A percentile compares a stretch with the other conserved stretches of the same genome.
phyloP scores from a whole-genome alignment of 2,888 invertebrate genomes.

The Drosophila pegasa region DNA sequence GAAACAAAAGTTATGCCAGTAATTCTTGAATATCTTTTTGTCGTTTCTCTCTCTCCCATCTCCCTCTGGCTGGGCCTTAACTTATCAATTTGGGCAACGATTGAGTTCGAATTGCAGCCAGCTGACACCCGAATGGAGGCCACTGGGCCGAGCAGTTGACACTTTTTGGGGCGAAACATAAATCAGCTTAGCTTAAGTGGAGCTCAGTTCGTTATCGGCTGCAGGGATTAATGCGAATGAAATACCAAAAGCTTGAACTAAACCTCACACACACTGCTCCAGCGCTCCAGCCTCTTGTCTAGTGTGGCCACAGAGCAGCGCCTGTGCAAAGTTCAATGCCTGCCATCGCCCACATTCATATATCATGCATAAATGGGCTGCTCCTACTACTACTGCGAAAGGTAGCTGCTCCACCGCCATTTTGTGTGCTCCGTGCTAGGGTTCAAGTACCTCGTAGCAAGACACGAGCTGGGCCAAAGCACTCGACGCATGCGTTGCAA shows the following conservation, averaged over 20 bases:
- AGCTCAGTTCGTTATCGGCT: constrained; percentile 40
- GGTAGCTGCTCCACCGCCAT: constrained; percentile 61
- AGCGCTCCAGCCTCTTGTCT: constrained; percentile 20
- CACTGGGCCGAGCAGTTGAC: constrained; percentile 70
- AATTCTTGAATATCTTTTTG: constrained; percentile 50
- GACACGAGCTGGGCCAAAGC: constrained; percentile 42
- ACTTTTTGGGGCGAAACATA: constrained; percentile 70
- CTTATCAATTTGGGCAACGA: constrained; percentile 75
- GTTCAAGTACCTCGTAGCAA: constrained; percentile 75
- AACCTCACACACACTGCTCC: not conserved
- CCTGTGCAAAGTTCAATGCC: constrained; percentile 53
- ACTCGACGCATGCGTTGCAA: constrained; percentile 65
- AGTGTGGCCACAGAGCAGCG: constrained; percentile 29
- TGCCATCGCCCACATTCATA: constrained; percentile 64
- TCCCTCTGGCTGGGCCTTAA: constrained; percentile 40
- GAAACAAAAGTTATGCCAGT: constrained; percentile 58
- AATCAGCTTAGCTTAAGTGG: constrained; percentile 65
- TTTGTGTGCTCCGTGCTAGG: constrained; percentile 60
- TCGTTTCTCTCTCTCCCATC: constrained; percentile 16
- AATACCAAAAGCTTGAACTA: constrained; percentile 15
- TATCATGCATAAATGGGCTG: constrained; percentile 46
- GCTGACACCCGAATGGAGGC: constrained; percentile 73
- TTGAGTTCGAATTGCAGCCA: constrained; percentile 75
- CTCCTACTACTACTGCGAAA: constrained; percentile 26
- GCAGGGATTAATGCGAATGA: constrained; percentile 38